Evolutionary conservation across 2,888 invertebrate species (phyloP), one percentile per base, ranked within the genome.

Genomic region (Atherix ibis): DNA sequence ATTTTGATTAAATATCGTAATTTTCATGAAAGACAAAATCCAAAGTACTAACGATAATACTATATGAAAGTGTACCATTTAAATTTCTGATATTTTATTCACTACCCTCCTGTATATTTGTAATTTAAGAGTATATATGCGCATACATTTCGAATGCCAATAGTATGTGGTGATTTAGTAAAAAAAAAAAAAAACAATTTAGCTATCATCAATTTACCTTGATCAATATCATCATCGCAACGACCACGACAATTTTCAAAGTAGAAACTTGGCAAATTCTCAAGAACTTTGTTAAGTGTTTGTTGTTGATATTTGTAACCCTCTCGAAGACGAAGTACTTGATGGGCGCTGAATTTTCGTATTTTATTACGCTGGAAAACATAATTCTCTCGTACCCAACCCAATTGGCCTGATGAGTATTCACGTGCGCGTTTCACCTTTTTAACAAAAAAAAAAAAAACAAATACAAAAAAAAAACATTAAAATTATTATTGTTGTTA

Each of bases 231-330:
- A 22, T 59, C 60, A 45, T 74, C 68, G 51, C 79, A 71, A 32
- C 83, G 82, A 44, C 81, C 83, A 24, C 88, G 77, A 54, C 94
- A 94, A 63, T 89, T 91, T 58, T 92, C 92, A 54, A 92, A 77
- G 63, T 91, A 88, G 34, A 87, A 66, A 50, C 77, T 84, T 26
- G 88, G 88, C 48, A 94, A 66, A 58, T 89, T 91, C 59, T 94
- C 94, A 37, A 94, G 63, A 5, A 94, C 82, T 58, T 92, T 92
- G 64, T 89, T 87, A 33, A 94, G 65, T 9, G 91, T 87, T 61
- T 89, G 88, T 58, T 94, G 94, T 60, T 94, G 92, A 54, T 89
- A 84, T 61, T 92, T 92, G 68, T 88, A 92, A 8, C 89, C 87
- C 58, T 92, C 91, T 18, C 91, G 75, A 28, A 94, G 64, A 33